Evolutionary conservation across 2,113 vertebrate genomes (phyloP).

Genomic region (Ammodytes dubius): DNA sequence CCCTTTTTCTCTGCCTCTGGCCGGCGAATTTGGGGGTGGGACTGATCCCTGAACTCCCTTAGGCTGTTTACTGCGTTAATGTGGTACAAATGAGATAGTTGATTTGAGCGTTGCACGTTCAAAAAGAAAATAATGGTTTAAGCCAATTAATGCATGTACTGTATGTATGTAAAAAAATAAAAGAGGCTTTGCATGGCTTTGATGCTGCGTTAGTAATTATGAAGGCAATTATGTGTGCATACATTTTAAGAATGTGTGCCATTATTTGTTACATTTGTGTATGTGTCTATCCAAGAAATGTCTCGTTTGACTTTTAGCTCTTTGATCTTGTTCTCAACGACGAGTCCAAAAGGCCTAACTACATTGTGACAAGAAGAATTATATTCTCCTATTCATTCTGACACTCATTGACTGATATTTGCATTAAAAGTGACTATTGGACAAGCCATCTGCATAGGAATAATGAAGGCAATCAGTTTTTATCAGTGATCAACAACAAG

Average conservation of each 20-base stretch:
- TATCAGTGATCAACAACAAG: constrained; percentile 15
- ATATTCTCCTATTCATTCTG: background rate
- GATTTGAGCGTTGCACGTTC: constrained; percentile 32
- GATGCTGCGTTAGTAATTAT: constrained; percentile 23
- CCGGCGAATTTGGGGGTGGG: constrained; percentile 37
- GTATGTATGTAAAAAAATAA: constrained; percentile 29
- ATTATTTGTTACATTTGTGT: background rate
- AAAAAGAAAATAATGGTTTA: constrained; percentile 32
- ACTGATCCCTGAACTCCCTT: constrained; percentile 53
- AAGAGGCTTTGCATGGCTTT: background rate
- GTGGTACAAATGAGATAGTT: constrained; percentile 54
- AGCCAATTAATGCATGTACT: constrained; percentile 29
- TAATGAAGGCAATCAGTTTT: constrained; percentile 17
- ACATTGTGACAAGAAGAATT: background rate
- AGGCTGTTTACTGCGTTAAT: constrained; percentile 59
- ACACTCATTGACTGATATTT: background rate
- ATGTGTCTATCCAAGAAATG: background rate
- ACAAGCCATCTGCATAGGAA: background rate
- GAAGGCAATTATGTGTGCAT: background rate
- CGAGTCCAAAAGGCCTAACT: background rate
- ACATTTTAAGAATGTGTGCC: background rate
- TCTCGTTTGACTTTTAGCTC: background rate
- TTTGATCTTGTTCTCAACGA: background rate
- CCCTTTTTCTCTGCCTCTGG: background rate
- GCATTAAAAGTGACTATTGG: background rate